These are phyloP conservation scores for Petrocephalus schoutedeni DNA, from an alignment of 2,797 vertebrate genomes.

Conservation along the genomic window DNA sequence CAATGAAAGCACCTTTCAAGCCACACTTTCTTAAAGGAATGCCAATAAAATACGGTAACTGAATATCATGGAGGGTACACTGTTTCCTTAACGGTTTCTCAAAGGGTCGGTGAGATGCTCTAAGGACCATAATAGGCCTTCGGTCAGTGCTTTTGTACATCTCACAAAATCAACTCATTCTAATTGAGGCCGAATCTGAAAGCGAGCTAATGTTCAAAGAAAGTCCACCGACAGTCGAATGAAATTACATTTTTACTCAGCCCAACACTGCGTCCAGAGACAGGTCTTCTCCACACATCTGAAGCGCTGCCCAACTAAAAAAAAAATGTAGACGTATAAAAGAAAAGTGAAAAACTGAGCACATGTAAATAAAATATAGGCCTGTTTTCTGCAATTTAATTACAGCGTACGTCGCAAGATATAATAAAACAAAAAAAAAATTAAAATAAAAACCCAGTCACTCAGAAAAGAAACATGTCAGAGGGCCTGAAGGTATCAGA, in stretches of 20 bases:
- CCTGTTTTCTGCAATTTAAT: neutral
- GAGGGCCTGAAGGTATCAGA: neutral
- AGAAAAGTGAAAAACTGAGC: neutral
- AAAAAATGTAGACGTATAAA: neutral
- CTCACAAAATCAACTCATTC: conserved; percentile 62
- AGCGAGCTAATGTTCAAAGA: conserved; percentile 84
- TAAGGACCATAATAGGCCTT: conserved; percentile 61
- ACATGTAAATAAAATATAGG: neutral
- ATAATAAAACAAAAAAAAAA: neutral
- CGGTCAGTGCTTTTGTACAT: conserved; percentile 64
- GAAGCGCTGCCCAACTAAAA: conserved; percentile 34
- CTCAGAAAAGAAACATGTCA: neutral
- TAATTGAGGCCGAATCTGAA: conserved; percentile 72
- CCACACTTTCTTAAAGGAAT: conserved; percentile 56
- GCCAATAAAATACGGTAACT: conserved; percentile 65
- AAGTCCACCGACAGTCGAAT: conserved; percentile 63
- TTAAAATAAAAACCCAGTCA: neutral
- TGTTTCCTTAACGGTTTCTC: conserved; percentile 67
- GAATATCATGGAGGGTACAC: conserved; percentile 61
- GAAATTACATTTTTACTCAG: conserved; percentile 69
- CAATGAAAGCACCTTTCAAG: conserved; percentile 55
- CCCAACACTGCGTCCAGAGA: conserved; percentile 49
- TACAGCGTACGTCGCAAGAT: neutral
- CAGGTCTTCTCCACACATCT: conserved; percentile 40
- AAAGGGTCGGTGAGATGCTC: conserved; percentile 58